Conservation (phyloP, 2,113 vertebrate species). For the Sitta europaea region DNA sequence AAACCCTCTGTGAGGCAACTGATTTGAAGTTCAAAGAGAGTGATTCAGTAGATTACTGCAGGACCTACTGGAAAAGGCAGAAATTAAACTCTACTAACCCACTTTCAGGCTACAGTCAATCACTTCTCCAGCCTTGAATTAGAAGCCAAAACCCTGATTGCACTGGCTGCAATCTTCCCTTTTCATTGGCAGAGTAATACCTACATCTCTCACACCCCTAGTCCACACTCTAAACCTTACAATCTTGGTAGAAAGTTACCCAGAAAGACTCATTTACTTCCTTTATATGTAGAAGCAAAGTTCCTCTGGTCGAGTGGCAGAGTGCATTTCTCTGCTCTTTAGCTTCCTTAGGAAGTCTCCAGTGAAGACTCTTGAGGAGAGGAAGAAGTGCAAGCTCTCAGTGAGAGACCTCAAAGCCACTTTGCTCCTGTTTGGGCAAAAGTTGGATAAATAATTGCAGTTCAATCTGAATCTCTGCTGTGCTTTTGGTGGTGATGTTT, state of each 20-base stretch:
- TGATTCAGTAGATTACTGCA: neutral
- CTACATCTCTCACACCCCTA: neutral
- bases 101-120: neutral
- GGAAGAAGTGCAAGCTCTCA: neutral
- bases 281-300: neutral
- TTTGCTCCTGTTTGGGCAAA: neutral
- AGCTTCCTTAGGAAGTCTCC: neutral
- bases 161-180: neutral
- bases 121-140: neutral
- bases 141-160: neutral
- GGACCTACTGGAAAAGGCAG: neutral
- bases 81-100: neutral
- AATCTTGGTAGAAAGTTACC: neutral
- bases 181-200: neutral
- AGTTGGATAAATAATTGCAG: neutral
- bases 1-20: neutral
- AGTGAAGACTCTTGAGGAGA: neutral
- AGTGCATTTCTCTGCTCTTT: neutral
- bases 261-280: neutral
- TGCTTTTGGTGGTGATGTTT: neutral
- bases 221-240: neutral
- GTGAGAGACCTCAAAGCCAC: neutral
- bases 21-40: neutral
- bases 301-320: fast-evolving
- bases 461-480: neutral